Evolutionary conservation across 2,797 vertebrate genomes (phyloP).

Genomic region (Natrix natrix): DNA sequence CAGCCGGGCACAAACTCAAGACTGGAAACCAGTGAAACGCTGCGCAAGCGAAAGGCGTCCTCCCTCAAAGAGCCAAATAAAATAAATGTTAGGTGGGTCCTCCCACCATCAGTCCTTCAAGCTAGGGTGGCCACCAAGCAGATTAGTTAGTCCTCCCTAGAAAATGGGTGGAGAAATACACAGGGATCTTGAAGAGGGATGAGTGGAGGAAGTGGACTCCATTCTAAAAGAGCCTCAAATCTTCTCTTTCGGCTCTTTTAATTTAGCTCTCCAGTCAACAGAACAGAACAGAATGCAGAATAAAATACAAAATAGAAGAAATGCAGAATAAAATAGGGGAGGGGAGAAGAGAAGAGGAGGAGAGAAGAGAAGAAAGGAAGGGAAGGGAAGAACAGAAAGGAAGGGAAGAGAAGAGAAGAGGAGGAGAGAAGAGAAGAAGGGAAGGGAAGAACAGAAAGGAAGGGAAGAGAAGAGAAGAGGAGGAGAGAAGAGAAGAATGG

Average conservation of each 20-base stretch:
- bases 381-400: too few species aligned
- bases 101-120: not conserved
- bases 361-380: too few species aligned
- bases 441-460: too few species aligned
- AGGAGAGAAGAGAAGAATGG: too few species aligned
- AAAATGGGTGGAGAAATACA: not conserved
- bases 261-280: constrained; percentile 26
- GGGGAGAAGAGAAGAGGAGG: too few species aligned
- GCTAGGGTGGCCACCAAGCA: not conserved
- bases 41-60: not conserved
- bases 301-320: not conserved
- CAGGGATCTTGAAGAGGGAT: not conserved
- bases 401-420: too few species aligned
- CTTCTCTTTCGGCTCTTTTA: not conserved
- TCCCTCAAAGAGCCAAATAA: not conserved
- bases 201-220: not conserved
- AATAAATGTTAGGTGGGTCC: not conserved
- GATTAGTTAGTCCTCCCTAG: not conserved
- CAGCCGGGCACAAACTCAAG: not conserved
- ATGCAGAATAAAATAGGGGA: too few species aligned
- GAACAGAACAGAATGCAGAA: not conserved
- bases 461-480: too few species aligned
- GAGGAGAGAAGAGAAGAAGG: too few species aligned
- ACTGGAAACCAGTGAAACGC: not conserved
- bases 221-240: not conserved